Conservation (phyloP, 2,113 vertebrate genomes). For the Pantherophis guttatus region DNA sequence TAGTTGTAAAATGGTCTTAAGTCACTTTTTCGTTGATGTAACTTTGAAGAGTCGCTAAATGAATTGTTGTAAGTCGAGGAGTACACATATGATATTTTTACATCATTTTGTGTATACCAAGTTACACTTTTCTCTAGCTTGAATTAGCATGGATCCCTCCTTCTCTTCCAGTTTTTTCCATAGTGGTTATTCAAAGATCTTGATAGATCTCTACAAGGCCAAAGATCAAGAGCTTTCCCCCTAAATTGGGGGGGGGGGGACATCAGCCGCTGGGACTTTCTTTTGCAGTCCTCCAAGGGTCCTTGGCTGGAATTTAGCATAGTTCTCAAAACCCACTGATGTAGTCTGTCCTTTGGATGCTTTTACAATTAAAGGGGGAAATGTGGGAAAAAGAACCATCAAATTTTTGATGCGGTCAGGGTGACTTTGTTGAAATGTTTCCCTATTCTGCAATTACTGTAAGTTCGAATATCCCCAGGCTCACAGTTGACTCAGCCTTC, state of each 20-base stretch:
- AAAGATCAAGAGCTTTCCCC: background rate
- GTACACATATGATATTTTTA: background rate
- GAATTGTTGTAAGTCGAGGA: background rate
- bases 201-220: background rate
- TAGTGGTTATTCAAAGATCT: background rate
- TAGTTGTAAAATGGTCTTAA: background rate
- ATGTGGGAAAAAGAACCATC: background rate
- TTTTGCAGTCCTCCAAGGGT: background rate
- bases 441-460: no score
- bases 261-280: background rate
- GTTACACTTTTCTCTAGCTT: background rate
- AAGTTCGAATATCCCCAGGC: no score
- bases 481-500: no score
- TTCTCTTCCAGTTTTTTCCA: background rate
- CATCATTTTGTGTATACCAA: background rate
- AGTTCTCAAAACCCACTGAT: background rate
- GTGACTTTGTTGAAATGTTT: background rate
- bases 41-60: background rate
- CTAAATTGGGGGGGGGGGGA: background rate
- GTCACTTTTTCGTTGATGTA: background rate
- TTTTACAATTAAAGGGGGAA: no score
- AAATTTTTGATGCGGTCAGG: background rate
- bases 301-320: background rate
- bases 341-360: no score
- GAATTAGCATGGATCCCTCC: background rate